Evolutionary conservation across 1,140 invertebrate species (phyloP).

Genomic region (Drosophila pallidifrons): DNA sequence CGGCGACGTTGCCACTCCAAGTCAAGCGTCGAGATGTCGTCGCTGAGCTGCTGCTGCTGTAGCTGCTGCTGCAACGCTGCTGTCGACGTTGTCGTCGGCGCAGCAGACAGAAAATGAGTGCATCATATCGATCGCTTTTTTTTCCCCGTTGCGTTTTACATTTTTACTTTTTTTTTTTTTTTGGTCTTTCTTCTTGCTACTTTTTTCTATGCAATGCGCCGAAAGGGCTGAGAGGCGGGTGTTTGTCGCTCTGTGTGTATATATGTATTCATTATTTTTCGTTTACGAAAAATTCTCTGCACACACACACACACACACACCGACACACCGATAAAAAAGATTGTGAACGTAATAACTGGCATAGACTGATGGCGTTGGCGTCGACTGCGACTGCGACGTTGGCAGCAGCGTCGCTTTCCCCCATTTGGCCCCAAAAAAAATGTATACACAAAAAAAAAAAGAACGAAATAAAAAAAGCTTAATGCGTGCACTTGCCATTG

Average conservation of each 20-base stretch:
- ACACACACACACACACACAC: constrained; percentile 38
- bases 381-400: constrained; percentile 36
- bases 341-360: constrained; percentile 81
- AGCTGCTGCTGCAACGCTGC: constrained; percentile 37
- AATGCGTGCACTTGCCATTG: constrained; percentile 77
- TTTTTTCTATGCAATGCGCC: constrained; percentile 78
- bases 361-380: constrained; percentile 69
- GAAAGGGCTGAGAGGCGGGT: constrained; percentile 2
- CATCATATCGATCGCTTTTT: constrained; percentile 85
- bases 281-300: constrained; percentile 81
- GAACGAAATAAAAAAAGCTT: constrained; percentile 62
- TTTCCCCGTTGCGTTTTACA: constrained; percentile 78
- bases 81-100: constrained; percentile 57
- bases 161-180: constrained; percentile 54
- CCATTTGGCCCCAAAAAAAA: constrained; percentile 71
- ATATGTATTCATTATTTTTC: constrained; percentile 80
- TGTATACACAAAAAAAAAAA: constrained; percentile 40
- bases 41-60: constrained; percentile 41
- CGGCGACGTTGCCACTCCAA: constrained; percentile 62
- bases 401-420: constrained; percentile 35
- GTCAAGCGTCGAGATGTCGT: constrained; percentile 51
- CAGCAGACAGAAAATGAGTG: constrained; percentile 85
- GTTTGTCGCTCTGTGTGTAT: constrained; percentile 59
- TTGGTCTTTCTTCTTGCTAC: constrained; percentile 80
- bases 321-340: constrained; percentile 60